Base-by-base conservation (phyloP, 2,888 invertebrate species). In the Hartigia nigra region DNA sequence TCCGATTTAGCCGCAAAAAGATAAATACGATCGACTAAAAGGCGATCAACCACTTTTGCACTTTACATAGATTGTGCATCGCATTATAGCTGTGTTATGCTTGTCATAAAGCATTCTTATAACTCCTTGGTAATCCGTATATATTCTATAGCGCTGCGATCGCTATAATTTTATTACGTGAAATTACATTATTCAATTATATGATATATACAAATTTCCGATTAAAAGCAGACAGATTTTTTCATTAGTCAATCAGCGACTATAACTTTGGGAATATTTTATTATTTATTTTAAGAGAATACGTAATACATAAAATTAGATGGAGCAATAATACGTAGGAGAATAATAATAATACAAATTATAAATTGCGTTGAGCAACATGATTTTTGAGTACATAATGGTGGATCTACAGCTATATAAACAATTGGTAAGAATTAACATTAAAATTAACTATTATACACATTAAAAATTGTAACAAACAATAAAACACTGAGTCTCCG, bases 141-240 rank as follows among this genome's bases (percentile, higher is more conserved):
- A 14, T 39, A 34, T 4, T 39, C 14, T 5, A 14, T 32, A 14
- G 72, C 72, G 31, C 4, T 31, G 12, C 72, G 9, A 72, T 12
- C 0, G 14, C 72, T 32, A 5, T 12, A 4, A 31, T 72, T 72
- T 23, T 1, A 72, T 72, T 72, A 39, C 5, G 12, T 37, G 32
- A 0, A 70, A 35, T n/a, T n/a, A 23, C 55, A 1, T 77, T 77
- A 74, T 77, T 35, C 31, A 31, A 23, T 55, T 74, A 81, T 81
- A 83, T 78, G n/a, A 35, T 12, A 37, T 36, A 0, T 36, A 31
- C 3, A 75, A 9, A 75, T 31, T 36, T 31, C n/a, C 14, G 12
- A 36, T 14, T 11, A 23, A 34, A 3, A 34, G 12, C 9, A 36
- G 14, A 14, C 37, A 14, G n/a, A 36, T 36, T 34, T 36, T 31